Evolutionary conservation across 2,888 invertebrate species (phyloP).

Genomic region (Ichneumoninae sp.): DNA sequence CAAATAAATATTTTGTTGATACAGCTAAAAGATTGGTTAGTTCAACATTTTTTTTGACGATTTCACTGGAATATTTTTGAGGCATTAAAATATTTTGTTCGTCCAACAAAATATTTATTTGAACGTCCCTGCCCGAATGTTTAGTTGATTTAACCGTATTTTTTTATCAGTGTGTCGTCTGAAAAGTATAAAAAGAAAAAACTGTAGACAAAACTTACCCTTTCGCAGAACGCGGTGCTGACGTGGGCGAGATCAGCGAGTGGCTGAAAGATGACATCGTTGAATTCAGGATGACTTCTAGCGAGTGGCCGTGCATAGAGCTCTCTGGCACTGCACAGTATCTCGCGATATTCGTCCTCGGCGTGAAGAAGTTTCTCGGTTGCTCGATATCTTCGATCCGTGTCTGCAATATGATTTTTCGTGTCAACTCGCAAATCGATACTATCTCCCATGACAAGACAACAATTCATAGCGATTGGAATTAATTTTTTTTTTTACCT

Average conservation of each 20-base stretch:
- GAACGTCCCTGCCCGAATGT: too few relatives aligned
- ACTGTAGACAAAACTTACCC: slow-evolving; percentile 77
- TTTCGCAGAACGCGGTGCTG: slow-evolving; percentile 78
- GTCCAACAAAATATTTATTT: too few relatives aligned
- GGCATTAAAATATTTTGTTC: too few relatives aligned
- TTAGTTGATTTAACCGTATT: too few relatives aligned
- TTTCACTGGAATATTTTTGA: too few relatives aligned
- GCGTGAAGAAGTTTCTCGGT: slow-evolving; percentile 84
- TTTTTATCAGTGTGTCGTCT: neutral
- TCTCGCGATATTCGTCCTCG: slow-evolving; percentile 84
- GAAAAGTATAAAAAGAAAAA: neutral
- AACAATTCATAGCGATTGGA: neutral
- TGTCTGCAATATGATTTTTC: slow-evolving; percentile 73
- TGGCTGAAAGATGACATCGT: slow-evolving; percentile 82
- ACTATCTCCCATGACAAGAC: neutral
- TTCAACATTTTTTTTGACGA: too few relatives aligned
- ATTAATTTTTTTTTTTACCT: slow-evolving; percentile 76
- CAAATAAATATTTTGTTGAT: too few relatives aligned
- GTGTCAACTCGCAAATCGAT: neutral
- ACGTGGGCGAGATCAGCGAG: slow-evolving; percentile 78
- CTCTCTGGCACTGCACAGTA: slow-evolving; percentile 87
- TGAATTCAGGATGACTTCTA: slow-evolving; percentile 80
- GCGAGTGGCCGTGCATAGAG: slow-evolving; percentile 88
- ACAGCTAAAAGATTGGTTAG: too few relatives aligned
- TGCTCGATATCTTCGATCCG: slow-evolving; percentile 82